Percentiles rank a stretch among this genome's conserved stretches.
Conservation (phyloP, 92 coral and sea anemone species). For the Palythoa grandiflora region DNA sequence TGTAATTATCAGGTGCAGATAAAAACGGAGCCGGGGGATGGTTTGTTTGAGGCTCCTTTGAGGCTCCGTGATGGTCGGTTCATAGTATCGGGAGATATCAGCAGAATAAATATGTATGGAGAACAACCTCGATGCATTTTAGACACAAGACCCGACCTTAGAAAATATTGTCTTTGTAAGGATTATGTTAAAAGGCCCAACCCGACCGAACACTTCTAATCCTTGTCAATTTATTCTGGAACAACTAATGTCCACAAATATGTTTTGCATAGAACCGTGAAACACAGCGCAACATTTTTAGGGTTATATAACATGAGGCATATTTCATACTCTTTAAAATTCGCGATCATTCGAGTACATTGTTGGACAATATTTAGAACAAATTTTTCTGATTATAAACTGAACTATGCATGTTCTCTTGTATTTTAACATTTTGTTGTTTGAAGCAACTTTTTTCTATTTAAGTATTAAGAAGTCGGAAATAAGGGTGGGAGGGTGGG, state of each 20-base stretch:
- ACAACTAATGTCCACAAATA: too few relatives aligned
- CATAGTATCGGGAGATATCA: conserved; percentile 74
- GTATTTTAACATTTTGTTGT: too few relatives aligned
- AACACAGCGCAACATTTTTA: background rate
- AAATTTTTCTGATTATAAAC: too few relatives aligned
- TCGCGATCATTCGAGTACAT: too few relatives aligned
- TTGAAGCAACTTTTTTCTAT: too few relatives aligned
- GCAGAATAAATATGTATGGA: conserved; percentile 88
- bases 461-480: too few relatives aligned
- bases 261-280: background rate
- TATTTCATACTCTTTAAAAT: too few relatives aligned
- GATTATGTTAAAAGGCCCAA: conserved; percentile 14
- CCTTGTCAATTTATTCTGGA: background rate
- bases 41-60: conserved; percentile 82
- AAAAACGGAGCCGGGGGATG: conserved; percentile 84
- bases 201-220: background rate
- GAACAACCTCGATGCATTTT: conserved; percentile 91
- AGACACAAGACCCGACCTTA: conserved; percentile 77
- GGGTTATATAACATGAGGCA: conserved; percentile 1
- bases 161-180: conserved; percentile 89
- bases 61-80: conserved; percentile 64
- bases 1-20: conserved; percentile 86
- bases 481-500: too few relatives aligned
- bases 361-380: too few relatives aligned
- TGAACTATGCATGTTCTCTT: too few relatives aligned